Percentiles rank a stretch among this genome's conserved stretches.
phyloP scores from a whole-genome alignment of 2,888 invertebrate species.

The Macrophya annulata region DNA sequence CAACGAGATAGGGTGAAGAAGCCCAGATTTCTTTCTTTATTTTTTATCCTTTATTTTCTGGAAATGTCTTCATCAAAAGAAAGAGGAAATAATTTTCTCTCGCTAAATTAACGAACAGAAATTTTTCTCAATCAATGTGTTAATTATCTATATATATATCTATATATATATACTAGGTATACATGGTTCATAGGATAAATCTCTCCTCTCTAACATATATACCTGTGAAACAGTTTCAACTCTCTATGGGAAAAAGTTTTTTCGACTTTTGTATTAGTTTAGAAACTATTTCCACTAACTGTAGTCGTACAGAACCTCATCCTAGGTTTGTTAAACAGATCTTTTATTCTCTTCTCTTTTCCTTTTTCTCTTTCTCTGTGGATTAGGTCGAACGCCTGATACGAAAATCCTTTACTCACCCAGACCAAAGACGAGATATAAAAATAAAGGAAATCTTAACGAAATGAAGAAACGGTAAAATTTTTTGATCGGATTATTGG shows the following conservation, averaged over 20 bases:
- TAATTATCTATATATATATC: too few species aligned
- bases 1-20: too few species aligned
- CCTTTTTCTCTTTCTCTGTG: background rate
- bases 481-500: background rate
- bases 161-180: background rate
- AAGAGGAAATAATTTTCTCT: too few species aligned
- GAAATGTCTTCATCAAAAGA: too few species aligned
- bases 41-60: too few species aligned
- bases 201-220: background rate
- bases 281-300: conserved; percentile 15
- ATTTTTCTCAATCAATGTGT: too few species aligned
- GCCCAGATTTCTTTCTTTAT: too few species aligned
- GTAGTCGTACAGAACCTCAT: conserved; percentile 13
- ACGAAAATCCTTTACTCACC: conserved; percentile 2
- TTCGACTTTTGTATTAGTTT: conserved; percentile 31
- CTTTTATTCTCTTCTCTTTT: background rate
- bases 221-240: background rate
- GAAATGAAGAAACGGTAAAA: background rate
- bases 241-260: background rate
- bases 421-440: background rate
- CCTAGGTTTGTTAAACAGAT: conserved; percentile 36
- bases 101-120: too few species aligned
- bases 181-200: background rate
- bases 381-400: conserved; percentile 33
- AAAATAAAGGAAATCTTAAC: background rate